phyloP scores from a whole-genome alignment of 1,140 invertebrate genomes.

The Megalopta genalis region DNA sequence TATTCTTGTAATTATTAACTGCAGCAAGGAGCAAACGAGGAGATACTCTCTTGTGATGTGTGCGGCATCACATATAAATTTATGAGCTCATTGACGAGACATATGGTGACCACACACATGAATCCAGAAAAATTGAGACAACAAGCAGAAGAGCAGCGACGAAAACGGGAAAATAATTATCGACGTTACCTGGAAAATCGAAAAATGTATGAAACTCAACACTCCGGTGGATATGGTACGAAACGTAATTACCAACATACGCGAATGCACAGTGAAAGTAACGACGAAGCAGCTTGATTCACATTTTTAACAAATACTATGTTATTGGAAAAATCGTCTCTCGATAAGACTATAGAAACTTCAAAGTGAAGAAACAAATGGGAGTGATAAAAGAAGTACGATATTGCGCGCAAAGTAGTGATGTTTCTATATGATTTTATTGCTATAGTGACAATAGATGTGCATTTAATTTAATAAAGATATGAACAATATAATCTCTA shows the following conservation, averaged over 20 bases:
- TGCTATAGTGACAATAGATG: conserved; percentile 35
- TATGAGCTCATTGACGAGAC: conserved; percentile 78
- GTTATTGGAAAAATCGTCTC: conserved; percentile 14
- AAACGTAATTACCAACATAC: conserved; percentile 66
- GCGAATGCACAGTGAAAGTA: conserved; percentile 39
- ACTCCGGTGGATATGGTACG: conserved; percentile 52
- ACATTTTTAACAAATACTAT: conserved; percentile 13
- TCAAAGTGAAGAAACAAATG: neutral
- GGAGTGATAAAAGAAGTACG: conserved; percentile 11
- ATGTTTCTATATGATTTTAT: conserved; percentile 49
- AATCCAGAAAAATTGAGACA: conserved; percentile 77
- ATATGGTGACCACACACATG: conserved; percentile 79
- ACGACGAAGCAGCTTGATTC: conserved; percentile 56
- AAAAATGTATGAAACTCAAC: conserved; percentile 77
- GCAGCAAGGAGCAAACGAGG: conserved; percentile 75
- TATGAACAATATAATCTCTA: conserved; percentile 29
- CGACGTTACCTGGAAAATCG: conserved; percentile 77
- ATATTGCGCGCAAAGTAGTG: neutral
- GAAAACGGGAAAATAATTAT: conserved; percentile 78
- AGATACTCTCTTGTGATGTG: conserved; percentile 77
- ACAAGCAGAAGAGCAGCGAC: conserved; percentile 78
- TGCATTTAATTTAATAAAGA: conserved; percentile 58
- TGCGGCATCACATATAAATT: conserved; percentile 80
- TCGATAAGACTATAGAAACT: conserved; percentile 9
- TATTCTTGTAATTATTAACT: conserved; percentile 41